A percentile compares a stretch with the other conserved stretches of the same genome.
Conservation (phyloP, 2,888 invertebrate species). For the Eueremaeus valkanovi region DNA sequence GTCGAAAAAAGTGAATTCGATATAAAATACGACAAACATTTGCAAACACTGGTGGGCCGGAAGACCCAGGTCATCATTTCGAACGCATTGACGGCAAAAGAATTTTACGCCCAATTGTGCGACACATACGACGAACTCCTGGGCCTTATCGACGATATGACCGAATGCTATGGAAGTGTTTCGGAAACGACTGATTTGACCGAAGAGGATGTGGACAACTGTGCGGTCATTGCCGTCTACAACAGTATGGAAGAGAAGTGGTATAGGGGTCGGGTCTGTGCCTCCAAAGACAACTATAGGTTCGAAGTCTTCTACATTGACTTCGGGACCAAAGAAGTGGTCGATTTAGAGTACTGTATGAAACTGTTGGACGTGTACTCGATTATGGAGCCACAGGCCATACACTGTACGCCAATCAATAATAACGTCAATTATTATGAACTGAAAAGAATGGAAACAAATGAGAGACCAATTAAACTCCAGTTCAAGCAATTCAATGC, state of each 20-base stretch:
- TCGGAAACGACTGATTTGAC: not conserved
- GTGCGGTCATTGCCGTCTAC: not conserved
- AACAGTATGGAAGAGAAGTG: not conserved
- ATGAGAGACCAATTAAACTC: not conserved
- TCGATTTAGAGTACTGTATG: not conserved
- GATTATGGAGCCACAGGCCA: not conserved
- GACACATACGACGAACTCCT: not conserved
- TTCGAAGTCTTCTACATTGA: conserved; percentile 7
- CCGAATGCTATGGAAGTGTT: not conserved
- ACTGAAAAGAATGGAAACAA: not conserved
- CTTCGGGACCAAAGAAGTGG: not conserved
- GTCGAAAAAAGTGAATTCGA: no score
- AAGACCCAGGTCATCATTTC: not conserved
- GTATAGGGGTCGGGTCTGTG: not conserved
- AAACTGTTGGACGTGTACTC: not conserved
- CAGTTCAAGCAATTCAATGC: not conserved
- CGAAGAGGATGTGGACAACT: not conserved
- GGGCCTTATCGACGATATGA: not conserved
- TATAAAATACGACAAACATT: no score
- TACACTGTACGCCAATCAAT: not conserved
- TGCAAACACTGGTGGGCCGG: not conserved
- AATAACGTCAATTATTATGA: not conserved
- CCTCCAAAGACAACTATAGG: not conserved
- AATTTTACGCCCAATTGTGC: not conserved
- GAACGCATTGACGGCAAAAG: not conserved